Evolutionary conservation across 2,113 vertebrate genomes (phyloP), one percentile per base, ranked within the genome.

Genomic region (Caracal caracal): DNA sequence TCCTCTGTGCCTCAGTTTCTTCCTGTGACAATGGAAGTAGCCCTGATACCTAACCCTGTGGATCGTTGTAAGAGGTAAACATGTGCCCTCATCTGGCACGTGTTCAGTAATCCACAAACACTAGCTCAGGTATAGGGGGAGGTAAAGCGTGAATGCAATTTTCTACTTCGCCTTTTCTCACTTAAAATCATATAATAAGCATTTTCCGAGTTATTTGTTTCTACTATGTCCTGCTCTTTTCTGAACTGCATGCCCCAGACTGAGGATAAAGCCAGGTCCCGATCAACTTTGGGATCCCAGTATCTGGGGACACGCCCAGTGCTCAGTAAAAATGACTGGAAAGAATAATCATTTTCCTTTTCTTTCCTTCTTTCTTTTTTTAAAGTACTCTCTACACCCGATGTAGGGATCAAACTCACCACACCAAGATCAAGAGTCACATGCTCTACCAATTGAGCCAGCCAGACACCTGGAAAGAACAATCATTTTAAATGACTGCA

Each of bases 91-190:
- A 19, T 59, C 92, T 30, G 63, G 43, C 19, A 26, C 4, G 3
- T 5, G 10, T 4, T 26, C 1, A 0, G n/a, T 17, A 0, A 16
- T 30, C n/a, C 40, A 6, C 33, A 47, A 76, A 78, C 12, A 6
- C 51, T 3, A 12, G 43, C 40, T 61, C 1, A 10, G 2, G 53
- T 22, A 28, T 1, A 37, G 61, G 28, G 35, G 70, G 22, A 73
- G 43, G 37, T 73, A 40, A 68, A 83, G 9, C 6, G 6, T 6
- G 11, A 59, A 19, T 2, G 19, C 22, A 37, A 3, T 78, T 17
- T 93, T 59, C 81, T 19, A 28, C 47, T 90, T 51, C 35, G 59
- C 28, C 40, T 90, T 43, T 84, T 63, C 70, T 81, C 81, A 56
- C 59, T 80, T 96, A 75, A 53, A 75, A 28, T 66, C 56, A 16